A percentile compares a stretch with the other conserved stretches of the same genome.
Evolutionary conservation across 2,888 invertebrate species (phyloP).

Genomic region (Chironomus riparius): DNA sequence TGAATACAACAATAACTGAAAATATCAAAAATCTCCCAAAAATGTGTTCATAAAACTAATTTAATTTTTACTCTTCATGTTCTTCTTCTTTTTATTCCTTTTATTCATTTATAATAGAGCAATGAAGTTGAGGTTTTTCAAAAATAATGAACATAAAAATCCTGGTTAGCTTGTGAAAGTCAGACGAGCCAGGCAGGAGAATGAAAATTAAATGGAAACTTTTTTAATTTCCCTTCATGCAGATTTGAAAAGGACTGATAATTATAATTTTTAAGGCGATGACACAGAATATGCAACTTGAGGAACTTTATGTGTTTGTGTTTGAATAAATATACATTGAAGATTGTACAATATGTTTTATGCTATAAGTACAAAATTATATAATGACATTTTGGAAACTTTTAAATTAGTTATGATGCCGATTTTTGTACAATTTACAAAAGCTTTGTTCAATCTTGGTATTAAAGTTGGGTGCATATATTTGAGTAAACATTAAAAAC

Average conservation of each 20-base stretch:
- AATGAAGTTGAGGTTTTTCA: no score
- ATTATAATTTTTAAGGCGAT: slow-evolving; percentile 27
- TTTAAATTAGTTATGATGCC: no score
- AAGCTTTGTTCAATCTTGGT: no score
- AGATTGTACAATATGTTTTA: no score
- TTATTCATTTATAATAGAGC: no score
- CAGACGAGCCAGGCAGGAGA: not conserved
- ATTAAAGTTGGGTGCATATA: no score
- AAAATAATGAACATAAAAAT: not conserved
- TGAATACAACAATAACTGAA: not conserved
- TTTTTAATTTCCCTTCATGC: slow-evolving; percentile 26
- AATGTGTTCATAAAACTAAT: slow-evolving; percentile 15
- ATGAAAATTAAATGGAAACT: slow-evolving; percentile 5
- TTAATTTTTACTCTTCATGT: slow-evolving; percentile 1
- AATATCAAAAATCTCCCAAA: not conserved
- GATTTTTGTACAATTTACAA: no score
- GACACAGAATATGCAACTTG: not conserved
- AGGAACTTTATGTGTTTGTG: not conserved
- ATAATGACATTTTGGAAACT: no score
- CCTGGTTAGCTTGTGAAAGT: not conserved
- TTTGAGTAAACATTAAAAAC: no score
- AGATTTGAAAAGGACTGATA: slow-evolving; percentile 12
- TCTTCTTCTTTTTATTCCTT: no score
- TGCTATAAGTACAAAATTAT: no score
- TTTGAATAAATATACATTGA: not conserved